Evolutionary conservation across 2,888 invertebrate species (phyloP).

Genomic region (Hymenopus coronatus): DNA sequence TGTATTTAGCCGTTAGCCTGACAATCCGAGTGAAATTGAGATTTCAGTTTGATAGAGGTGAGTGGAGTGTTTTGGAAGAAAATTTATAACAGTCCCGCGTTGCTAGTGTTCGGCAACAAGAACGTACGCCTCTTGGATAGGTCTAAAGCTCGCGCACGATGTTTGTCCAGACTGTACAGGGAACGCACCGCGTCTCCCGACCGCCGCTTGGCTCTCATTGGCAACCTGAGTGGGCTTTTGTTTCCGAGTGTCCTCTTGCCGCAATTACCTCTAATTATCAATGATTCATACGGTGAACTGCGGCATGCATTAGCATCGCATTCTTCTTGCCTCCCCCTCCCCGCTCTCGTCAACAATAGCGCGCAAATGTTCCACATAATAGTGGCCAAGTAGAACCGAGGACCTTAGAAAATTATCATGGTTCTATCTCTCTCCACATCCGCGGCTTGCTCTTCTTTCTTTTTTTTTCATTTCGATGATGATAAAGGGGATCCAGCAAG

Average conservation of each 20-base stretch:
- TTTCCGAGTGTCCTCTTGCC: conserved; percentile 24
- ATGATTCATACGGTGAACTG: conserved; percentile 23
- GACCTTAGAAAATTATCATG: background rate
- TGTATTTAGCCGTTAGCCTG: too few species aligned
- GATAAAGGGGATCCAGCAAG: background rate
- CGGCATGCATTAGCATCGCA: conserved; percentile 17
- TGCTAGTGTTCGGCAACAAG: too few species aligned
- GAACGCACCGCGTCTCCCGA: background rate
- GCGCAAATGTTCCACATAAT: conserved; percentile 8
- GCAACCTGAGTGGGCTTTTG: conserved; percentile 17
- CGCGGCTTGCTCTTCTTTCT: background rate
- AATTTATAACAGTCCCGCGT: too few species aligned
- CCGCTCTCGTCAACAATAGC: conserved; percentile 13
- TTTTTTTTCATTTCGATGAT: background rate
- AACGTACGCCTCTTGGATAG: too few species aligned
- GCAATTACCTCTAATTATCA: conserved; percentile 29
- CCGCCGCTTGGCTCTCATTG: background rate
- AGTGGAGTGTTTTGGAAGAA: too few species aligned
- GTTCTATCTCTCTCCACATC: background rate
- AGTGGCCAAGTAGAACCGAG: background rate
- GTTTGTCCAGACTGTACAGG: background rate
- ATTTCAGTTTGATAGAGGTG: too few species aligned
- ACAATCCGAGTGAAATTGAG: too few species aligned
- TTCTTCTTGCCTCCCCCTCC: conserved; percentile 1
- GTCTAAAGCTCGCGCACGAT: background rate